Percentiles rank a stretch among this genome's conserved stretches.
phyloP scores from a whole-genome alignment of 2,888 invertebrate species.

The Melipona beecheii region DNA sequence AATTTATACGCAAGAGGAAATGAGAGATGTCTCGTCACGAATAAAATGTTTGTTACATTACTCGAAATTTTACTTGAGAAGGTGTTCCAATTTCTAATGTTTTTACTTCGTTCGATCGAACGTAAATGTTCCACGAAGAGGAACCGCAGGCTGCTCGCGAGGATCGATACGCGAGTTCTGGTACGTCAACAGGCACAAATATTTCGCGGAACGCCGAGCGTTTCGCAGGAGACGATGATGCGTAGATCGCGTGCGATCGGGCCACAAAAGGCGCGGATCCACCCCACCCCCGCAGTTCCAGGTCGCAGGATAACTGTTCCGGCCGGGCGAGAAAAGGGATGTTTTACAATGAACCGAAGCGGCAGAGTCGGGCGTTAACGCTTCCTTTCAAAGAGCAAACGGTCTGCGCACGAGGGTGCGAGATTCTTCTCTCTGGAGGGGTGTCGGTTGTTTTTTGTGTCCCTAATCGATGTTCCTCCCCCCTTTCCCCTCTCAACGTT shows the following conservation, averaged over 20 bases:
- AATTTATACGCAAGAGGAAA: no score
- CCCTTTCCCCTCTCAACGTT: constrained; percentile 16
- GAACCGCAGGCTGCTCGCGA: background rate
- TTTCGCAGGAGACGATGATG: constrained; percentile 77
- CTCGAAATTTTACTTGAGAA: no score
- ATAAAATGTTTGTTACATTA: no score
- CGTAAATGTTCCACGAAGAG: background rate
- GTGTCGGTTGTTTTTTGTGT: constrained; percentile 14
- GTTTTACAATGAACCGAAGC: constrained; percentile 78
- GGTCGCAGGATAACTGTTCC: constrained; percentile 43
- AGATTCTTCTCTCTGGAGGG: constrained; percentile 21
- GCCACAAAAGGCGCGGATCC: constrained; percentile 77
- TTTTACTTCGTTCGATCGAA: background rate
- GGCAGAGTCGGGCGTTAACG: constrained; percentile 74
- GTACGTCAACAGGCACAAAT: constrained; percentile 39
- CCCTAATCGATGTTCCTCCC: constrained; percentile 49
- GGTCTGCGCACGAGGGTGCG: constrained; percentile 62
- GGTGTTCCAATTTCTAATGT: no score
- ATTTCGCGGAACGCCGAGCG: constrained; percentile 64
- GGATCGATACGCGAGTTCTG: constrained; percentile 32
- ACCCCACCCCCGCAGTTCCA: constrained; percentile 44
- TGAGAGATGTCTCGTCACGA: no score
- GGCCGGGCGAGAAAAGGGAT: constrained; percentile 76
- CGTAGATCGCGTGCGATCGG: constrained; percentile 82
- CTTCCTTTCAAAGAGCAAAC: constrained; percentile 73